Base-by-base conservation (phyloP, 2,888 invertebrate species). In the Thymelicus acteon region DNA sequence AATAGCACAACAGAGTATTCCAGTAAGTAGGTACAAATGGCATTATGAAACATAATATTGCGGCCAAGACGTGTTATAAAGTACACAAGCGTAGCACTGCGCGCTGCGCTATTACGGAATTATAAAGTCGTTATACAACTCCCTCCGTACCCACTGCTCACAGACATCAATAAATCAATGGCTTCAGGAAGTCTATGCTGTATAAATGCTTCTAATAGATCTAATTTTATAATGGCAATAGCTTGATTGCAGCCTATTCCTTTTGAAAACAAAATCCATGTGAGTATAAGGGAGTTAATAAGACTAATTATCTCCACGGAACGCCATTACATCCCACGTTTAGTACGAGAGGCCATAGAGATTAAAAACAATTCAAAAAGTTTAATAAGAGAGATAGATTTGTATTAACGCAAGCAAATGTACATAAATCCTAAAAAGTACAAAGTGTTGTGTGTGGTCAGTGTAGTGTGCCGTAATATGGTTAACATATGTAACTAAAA, bases 81-180 rank as follows among this genome's bases (percentile, higher is more conserved):
- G 62, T 69, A 57, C 63, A 69, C 69, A 60, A 69, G 63, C 69
- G 63, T 57, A 63, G 69, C 69, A 57, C 57, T 63, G 63, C 69
- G 63, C 48, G 62, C 69, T 63, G 24, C 58, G 58, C 69, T 69
- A 69, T 69, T 69, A 69, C 63, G 69, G 63, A 69, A 69, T 69
- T 69, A 69, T 69, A 69, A 69, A 69, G 69, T 69, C 69, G 69
- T 69, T 69, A 69, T 69, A 63, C 69, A 69, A 69, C 69, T 69
- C 69, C 69, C 63, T 69, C 69, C 64, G 64, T 69, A 63, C 69
- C 58, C 69, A 69, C 69, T 69, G 69, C 69, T 40, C 69, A 69
- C 69, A 64, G 63, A 64, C 70, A 70, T 64, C 70, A 64, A 70
- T 70, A 70, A 70, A 70, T 70, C 70, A 64, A 70, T 70, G 70